Conservation (phyloP, 2,113 vertebrate genomes). For the Mus musculus region GRCm39 chr17:9992001-9992500, state of each 20-base stretch:
- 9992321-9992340: background rate
- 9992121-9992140: background rate
- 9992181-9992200: no score
- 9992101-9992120: background rate
- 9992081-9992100: background rate
- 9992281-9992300: background rate
- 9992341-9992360: background rate
- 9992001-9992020: background rate
- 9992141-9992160: background rate
- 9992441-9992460: no score
- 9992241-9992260: background rate
- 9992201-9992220: background rate
- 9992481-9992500: no score
- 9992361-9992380: background rate
- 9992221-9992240: background rate
- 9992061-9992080: background rate
- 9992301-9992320: background rate
- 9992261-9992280: background rate
- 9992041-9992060: background rate
- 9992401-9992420: background rate
- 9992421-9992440: fast-evolving
- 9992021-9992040: background rate
- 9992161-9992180: background rate
- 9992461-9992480: no score
- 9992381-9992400: background rate